Conservation (phyloP, 2,888 invertebrate genomes). For the Mimumesa dahlbomi region DNA sequence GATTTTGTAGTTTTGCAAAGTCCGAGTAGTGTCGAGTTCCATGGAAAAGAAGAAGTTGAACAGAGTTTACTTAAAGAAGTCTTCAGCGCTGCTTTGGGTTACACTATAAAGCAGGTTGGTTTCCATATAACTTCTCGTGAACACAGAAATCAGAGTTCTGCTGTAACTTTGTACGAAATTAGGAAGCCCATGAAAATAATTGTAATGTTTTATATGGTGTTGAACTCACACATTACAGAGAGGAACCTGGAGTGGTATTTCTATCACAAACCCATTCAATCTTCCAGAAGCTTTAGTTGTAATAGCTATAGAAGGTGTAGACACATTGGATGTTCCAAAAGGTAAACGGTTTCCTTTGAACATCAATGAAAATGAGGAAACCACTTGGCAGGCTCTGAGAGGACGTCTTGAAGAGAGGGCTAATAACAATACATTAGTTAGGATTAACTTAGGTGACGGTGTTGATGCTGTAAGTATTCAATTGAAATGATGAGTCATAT, state of each 20-base stretch:
- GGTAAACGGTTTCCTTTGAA: conserved; percentile 83
- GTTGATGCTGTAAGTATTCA: conserved; percentile 85
- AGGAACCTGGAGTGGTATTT: conserved; percentile 85
- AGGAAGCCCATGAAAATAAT: not conserved
- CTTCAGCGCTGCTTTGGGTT: conserved; percentile 87
- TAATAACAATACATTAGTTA: conserved; percentile 84
- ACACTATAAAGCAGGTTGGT: conserved; percentile 86
- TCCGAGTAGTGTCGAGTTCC: conserved; percentile 86
- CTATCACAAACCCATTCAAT: conserved; percentile 86
- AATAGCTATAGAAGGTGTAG: conserved; percentile 87
- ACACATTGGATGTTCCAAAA: conserved; percentile 68
- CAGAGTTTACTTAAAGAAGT: conserved; percentile 87
- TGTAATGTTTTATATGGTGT: not conserved
- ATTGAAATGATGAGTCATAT: too few relatives aligned
- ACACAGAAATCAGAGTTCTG: too few relatives aligned
- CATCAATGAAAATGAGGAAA: conserved; percentile 85
- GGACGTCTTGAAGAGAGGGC: conserved; percentile 84
- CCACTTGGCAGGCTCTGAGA: conserved; percentile 83
- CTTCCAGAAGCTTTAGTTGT: conserved; percentile 88
- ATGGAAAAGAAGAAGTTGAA: conserved; percentile 84
- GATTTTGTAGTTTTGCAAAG: conserved; percentile 87
- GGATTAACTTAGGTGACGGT: conserved; percentile 85
- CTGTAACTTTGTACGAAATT: too few relatives aligned
- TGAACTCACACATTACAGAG: conserved; percentile 33
- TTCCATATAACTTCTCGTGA: not conserved